These are phyloP conservation scores for Mystacornis crossleyi DNA, from an alignment of 2,113 vertebrate genomes.

Conservation along the genomic window DNA sequence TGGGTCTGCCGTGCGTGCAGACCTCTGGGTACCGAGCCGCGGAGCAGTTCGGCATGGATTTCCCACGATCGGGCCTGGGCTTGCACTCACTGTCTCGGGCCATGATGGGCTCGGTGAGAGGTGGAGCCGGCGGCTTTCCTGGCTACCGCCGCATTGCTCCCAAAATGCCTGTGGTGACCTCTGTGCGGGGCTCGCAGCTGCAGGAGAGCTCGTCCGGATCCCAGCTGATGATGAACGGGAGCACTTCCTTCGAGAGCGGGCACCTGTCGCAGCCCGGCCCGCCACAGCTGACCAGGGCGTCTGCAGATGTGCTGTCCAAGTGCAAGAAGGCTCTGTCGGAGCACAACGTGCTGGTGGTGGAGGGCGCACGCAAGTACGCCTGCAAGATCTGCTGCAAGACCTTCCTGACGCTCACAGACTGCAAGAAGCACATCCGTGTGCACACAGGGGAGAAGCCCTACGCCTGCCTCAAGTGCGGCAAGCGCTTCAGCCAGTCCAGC, in stretches of 20 bases:
- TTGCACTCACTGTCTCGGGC: slow-evolving; percentile 85
- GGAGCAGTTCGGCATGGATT: slow-evolving; percentile 89
- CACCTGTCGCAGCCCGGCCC: slow-evolving; percentile 78
- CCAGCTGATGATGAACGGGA: slow-evolving; percentile 84
- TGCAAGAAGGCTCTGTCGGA: slow-evolving; percentile 98
- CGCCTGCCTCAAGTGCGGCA: slow-evolving; percentile 95
- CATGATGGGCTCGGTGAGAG: slow-evolving; percentile 79
- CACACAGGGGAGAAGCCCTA: slow-evolving; percentile 98
- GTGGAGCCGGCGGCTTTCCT: slow-evolving; percentile 80
- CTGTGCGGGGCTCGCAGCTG: slow-evolving; percentile 78
- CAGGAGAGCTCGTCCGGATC: slow-evolving; percentile 81
- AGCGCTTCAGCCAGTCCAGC: slow-evolving; percentile 96
- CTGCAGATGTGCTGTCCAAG: slow-evolving; percentile 94
- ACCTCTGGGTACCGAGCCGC: slow-evolving; percentile 71
- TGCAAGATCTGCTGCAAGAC: slow-evolving; percentile 99
- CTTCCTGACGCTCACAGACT: slow-evolving; percentile 95
- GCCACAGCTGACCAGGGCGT: slow-evolving; percentile 91
- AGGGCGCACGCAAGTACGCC: slow-evolving; percentile 95
- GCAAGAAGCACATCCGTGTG: slow-evolving; percentile 98
- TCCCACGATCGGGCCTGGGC: slow-evolving; percentile 86
- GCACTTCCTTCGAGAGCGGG: slow-evolving; percentile 69
- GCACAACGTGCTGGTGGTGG: slow-evolving; percentile 96
- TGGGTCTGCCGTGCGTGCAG: slow-evolving; percentile 80
- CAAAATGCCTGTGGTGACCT: slow-evolving; percentile 86
- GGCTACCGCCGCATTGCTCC: slow-evolving; percentile 94